Evolutionary conservation across 1,140 invertebrate genomes (phyloP).

Genomic region (Oreohelix idahoensis): DNA sequence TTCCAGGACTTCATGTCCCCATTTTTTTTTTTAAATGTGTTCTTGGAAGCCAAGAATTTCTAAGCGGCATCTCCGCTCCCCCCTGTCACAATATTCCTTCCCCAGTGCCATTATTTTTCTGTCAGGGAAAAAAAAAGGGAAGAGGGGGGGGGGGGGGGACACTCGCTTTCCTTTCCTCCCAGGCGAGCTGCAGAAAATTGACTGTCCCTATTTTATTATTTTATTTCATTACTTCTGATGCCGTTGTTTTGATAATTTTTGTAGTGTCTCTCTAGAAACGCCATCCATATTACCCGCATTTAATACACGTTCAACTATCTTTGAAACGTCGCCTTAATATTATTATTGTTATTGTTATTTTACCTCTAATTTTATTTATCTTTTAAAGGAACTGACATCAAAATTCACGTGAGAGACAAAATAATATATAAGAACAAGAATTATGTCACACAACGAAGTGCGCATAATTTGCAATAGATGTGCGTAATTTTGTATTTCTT

Average conservation of each 20-base stretch:
- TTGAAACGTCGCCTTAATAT: too few relatives aligned
- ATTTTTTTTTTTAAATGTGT: not conserved
- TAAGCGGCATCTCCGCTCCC: not conserved
- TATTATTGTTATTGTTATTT: too few relatives aligned
- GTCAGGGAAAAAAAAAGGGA: not conserved
- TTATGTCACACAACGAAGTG: too few relatives aligned
- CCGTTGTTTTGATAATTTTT: slow-evolving; percentile 3
- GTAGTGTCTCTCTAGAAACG: not conserved
- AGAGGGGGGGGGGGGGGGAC: not conserved
- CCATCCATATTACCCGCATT: not conserved
- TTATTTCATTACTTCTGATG: slow-evolving; percentile 9
- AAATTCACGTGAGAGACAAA: too few relatives aligned
- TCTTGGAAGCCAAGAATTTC: not conserved
- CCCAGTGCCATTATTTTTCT: slow-evolving; percentile 8
- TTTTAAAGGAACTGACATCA: too few relatives aligned
- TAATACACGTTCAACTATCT: too few relatives aligned
- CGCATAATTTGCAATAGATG: too few relatives aligned
- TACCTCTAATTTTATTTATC: too few relatives aligned
- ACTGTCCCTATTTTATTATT: slow-evolving; percentile 1
- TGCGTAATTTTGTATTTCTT: too few relatives aligned
- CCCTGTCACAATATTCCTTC: not conserved
- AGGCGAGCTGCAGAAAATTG: slow-evolving; percentile 16
- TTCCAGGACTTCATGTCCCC: not conserved
- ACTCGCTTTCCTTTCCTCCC: not conserved
- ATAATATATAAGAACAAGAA: too few relatives aligned